Base-by-base conservation (phyloP, 2,888 invertebrate genomes). In the Isoperla grammatica region DNA sequence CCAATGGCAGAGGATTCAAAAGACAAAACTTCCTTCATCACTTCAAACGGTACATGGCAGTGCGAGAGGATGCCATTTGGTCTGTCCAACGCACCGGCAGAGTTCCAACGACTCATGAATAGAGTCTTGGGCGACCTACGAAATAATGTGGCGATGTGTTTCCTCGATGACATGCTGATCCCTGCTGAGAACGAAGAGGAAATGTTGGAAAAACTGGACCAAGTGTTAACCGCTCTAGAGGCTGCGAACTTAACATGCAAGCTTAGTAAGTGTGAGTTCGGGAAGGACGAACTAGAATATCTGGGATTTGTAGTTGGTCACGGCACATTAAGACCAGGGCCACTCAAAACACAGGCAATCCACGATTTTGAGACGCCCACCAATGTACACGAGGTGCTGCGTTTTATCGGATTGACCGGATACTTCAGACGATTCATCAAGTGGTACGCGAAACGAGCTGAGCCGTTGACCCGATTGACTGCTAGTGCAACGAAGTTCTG, bases 21-120 rank as follows among this genome's bases (percentile, higher is more conserved):
- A 8, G 8, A 6, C 65, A 46, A 70, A 22, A 71, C 69, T 5
- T 70, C 69, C 0, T 69, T 71, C 39, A 67, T 68, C 2, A 73
- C 70, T 2, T 71, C 70, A 1, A 69, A 69, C 55, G 69, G 67
- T 5, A 65, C 68, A 0, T 70, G 67, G 6, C 67, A 74, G 61
- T 73, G 69, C 57, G 67, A 70, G 13, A 62, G 66, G 0, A 69
- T 73, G 69, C 69, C 71, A 1, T 74, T 73, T 60, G 72, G 72
- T 1, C 65, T 75, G 0, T 63, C 64, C 0, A 74, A 74, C 60
- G 71, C 75, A 0, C 73, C 73, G 3, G 65, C 70, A 0, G 68
- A 70, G 0, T 75, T 73, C 59, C 72, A 73, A 54, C 62, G 69
- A 29, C 65, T 70, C 57, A 71, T 72, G 55, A 68, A 71, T 48